Percentiles rank a stretch among this genome's conserved stretches.
These are phyloP conservation scores for Tetragonula carbonaria DNA, from an alignment of 2,888 invertebrate species.

Conservation along the genomic window DNA sequence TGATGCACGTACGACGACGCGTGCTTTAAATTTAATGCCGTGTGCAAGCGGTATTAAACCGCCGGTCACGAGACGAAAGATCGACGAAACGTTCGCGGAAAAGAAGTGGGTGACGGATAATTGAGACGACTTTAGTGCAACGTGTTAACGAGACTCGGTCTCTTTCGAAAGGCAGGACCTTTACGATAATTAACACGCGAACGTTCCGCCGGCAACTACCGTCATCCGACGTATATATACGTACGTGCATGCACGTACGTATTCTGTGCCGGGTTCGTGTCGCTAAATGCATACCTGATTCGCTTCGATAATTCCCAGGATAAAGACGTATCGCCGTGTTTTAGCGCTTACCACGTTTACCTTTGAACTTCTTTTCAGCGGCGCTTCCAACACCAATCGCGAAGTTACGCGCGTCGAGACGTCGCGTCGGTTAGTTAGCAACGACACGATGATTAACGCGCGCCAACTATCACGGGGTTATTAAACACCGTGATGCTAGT, in stretches of 20 bases:
- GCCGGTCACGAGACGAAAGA: neutral
- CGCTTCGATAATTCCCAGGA: conserved; percentile 9
- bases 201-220: neutral
- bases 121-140: conserved; percentile 27
- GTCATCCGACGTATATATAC: neutral
- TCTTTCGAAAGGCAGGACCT: neutral
- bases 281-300: conserved; percentile 20
- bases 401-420: neutral
- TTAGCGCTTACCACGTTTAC: conserved; percentile 7
- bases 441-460: too few species aligned
- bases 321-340: conserved; percentile 32
- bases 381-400: neutral
- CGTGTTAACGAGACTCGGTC: conserved; percentile 28
- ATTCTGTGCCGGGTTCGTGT: neutral
- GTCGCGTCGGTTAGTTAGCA: neutral
- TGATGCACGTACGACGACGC: neutral
- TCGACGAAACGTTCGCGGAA: conserved; percentile 5
- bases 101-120: conserved; percentile 39
- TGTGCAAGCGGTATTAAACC: neutral
- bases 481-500: neutral
- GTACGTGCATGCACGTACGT: neutral
- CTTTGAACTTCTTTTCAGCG: neutral
- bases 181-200: conserved; percentile 44
- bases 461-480: too few species aligned
- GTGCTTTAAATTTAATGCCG: conserved; percentile 1